Conservation (phyloP, 2,113 vertebrate genomes). For the Gymnobelideus leadbeateri region DNA sequence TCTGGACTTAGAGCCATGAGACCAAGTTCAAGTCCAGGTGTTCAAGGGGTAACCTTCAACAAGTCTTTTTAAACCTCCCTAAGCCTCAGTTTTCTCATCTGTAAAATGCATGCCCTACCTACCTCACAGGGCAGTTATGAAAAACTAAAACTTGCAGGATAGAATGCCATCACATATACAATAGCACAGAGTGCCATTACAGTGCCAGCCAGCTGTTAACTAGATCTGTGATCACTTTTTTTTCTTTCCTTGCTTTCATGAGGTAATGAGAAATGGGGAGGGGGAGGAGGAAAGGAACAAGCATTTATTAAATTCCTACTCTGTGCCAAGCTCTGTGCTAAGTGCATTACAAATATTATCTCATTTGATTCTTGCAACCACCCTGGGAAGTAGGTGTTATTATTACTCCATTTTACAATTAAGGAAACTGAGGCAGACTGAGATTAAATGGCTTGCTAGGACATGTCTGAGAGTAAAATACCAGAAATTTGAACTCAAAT, state of each 20-base stretch:
- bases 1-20: background rate
- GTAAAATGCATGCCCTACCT: background rate
- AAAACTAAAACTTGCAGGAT: background rate
- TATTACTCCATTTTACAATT: background rate
- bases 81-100: background rate
- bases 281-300: background rate
- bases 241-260: background rate
- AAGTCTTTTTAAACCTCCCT: background rate
- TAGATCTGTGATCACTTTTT: background rate
- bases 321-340: background rate
- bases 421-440: background rate
- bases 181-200: background rate
- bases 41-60: background rate
- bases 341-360: background rate
- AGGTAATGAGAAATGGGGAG: background rate
- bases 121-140: background rate
- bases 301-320: background rate
- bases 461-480: background rate
- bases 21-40: background rate
- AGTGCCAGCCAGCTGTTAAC: background rate
- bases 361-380: background rate
- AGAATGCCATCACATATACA: too few species aligned
- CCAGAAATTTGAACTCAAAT: background rate
- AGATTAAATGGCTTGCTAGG: background rate
- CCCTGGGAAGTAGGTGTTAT: background rate